A percentile compares a stretch with the other conserved stretches of the same genome.
Conservation (phyloP, 2,888 invertebrate species). For the Noctua comes region DNA sequence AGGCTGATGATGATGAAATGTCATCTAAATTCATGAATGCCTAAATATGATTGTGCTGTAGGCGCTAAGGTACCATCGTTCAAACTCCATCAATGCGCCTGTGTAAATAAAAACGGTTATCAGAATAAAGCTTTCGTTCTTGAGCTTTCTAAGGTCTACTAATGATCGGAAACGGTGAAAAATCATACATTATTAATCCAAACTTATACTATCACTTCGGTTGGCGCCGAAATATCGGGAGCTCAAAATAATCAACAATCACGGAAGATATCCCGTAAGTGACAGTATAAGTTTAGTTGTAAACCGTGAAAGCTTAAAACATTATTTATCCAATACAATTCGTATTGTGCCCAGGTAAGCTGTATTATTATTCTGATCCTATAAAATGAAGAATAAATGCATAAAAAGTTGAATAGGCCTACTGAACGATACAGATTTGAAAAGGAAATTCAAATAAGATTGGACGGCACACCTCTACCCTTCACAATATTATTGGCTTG, state of each 20-base stretch:
- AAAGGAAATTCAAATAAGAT: slow-evolving; percentile 34
- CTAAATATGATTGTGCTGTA: neutral
- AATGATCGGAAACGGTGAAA: neutral
- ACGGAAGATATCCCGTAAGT: too few relatives aligned
- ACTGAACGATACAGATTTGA: slow-evolving; percentile 29
- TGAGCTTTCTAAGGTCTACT: neutral
- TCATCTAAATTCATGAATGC: neutral
- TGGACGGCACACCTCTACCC: neutral
- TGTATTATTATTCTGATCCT: neutral
- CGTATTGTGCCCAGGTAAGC: neutral
- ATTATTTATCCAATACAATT: neutral
- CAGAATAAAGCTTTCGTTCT: neutral
- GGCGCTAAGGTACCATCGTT: neutral
- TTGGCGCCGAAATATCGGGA: too few relatives aligned
- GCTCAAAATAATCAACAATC: too few relatives aligned
- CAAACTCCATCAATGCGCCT: too few relatives aligned
- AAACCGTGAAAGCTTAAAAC: too few relatives aligned
- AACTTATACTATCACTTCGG: too few relatives aligned
- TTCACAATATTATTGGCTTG: slow-evolving; percentile 17
- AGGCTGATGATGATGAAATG: neutral
- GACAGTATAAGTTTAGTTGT: too few relatives aligned
- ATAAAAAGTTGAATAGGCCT: neutral
- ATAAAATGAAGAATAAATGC: too few relatives aligned
- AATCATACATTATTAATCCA: neutral
- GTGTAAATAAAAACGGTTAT: neutral